These are phyloP conservation scores for Ataeniobius toweri DNA, from an alignment of 2,797 vertebrate species.

Conservation along the genomic window DNA sequence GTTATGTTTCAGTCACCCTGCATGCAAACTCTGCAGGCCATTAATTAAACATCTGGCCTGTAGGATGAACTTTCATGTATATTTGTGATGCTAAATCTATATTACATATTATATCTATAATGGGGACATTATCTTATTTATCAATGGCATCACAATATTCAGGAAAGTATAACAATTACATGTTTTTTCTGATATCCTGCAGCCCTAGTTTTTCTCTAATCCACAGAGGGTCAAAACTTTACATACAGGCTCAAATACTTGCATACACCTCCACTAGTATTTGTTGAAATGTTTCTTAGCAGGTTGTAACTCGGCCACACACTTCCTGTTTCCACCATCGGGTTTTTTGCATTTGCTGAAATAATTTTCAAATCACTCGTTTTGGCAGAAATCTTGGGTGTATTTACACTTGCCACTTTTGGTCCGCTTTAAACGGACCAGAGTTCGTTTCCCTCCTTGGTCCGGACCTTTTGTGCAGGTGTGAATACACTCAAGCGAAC, in stretches of 20 bases:
- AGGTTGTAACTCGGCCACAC: not conserved
- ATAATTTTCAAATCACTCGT: too few species aligned
- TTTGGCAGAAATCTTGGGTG: too few species aligned
- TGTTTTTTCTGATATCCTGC: not conserved
- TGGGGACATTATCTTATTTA: not conserved
- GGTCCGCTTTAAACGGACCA: too few species aligned
- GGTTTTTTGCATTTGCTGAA: too few species aligned
- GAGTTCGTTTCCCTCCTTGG: too few species aligned
- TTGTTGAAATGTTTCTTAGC: not conserved
- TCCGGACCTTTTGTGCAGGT: too few species aligned
- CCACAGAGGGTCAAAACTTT: not conserved
- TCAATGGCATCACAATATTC: not conserved
- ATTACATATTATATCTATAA: not conserved
- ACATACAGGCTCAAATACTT: not conserved
- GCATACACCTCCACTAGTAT: not conserved
- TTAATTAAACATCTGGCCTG: not conserved
- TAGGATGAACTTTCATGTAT: not conserved
- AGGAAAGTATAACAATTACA: not conserved
- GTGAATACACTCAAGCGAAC: too few species aligned
- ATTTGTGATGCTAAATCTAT: not conserved
- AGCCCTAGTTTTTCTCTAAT: not conserved
- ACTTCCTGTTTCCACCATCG: too few species aligned
- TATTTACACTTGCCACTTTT: too few species aligned
- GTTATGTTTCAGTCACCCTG: not conserved
- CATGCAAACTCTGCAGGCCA: not conserved